phyloP scores from a whole-genome alignment of 2,797 vertebrate genomes.

The Chiroxiphia lanceolata region DNA sequence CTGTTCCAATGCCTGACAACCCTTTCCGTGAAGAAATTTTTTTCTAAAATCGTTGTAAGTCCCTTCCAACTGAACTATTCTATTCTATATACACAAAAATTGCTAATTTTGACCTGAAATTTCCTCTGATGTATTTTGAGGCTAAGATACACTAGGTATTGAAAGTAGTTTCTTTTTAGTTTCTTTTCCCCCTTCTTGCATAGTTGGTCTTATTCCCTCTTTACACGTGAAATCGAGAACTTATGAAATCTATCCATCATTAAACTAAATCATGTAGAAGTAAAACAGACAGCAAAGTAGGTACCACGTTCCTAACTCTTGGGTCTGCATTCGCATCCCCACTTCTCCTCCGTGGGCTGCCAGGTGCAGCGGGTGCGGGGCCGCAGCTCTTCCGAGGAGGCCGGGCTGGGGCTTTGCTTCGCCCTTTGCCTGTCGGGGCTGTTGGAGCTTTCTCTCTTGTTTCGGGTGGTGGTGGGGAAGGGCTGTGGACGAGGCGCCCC shows the following conservation, averaged over 20 bases:
- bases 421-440: background rate
- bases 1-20: background rate
- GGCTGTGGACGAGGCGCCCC: background rate
- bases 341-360: background rate
- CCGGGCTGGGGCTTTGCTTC: background rate
- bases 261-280: background rate
- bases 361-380: background rate
- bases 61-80: background rate
- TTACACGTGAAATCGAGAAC: background rate
- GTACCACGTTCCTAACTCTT: background rate
- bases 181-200: background rate
- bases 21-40: background rate
- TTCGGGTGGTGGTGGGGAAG: background rate
- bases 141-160: background rate
- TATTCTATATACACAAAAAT: background rate
- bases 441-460: background rate
- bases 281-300: background rate
- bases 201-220: background rate
- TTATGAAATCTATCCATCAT: background rate
- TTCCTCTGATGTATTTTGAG: background rate
- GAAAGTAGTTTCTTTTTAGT: background rate
- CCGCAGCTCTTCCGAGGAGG: background rate
- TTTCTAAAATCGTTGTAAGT: background rate
- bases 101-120: background rate
- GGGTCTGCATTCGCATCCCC: background rate